Evolutionary conservation across 2,797 vertebrate species (phyloP), one percentile per base, ranked within the genome.

Genomic region (Triplophysa bombifrons): DNA sequence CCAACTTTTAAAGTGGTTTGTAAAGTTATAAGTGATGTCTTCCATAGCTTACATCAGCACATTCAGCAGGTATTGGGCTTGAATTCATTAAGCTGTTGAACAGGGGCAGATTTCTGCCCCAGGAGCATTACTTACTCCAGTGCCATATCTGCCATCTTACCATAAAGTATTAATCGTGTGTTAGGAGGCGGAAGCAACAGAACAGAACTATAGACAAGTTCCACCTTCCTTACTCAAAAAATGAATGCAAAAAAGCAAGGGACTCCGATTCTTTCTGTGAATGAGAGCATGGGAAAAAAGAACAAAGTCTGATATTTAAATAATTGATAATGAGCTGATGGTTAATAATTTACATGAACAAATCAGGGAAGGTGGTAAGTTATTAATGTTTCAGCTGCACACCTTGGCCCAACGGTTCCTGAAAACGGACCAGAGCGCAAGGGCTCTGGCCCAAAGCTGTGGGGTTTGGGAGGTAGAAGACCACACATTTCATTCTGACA

Each of bases 261-360:
- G 25, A 10, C 53, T 17, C 13, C 2, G 8, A 10, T 0, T 76
- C 30, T 85, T 80, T 73, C 44, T 58, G 64, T 44, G 69, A 78
- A 83, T 64, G 69, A 73, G 72, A 56, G 34, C 25, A 74, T 64
- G 53, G 68, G 22, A 83, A 83, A 71, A 78, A 75, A 78, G 63
- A 79, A 78, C 84, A 82, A 87, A 86, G 85, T 89, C 83, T 73
- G 50, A 84, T 50, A 82, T 88, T 90, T 93, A 81, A 93, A 94
- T 93, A 91, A 92, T 92, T 93, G 76, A 92, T 93, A 91, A 91
- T 90, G 86, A 91, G 88, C 88, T 91, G 82, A 88, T n/a, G 78
- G 86, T 93, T 84, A 94, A 93, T 93, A 92, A 94, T 94, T 93
- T 85, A 94, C 88, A 82, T 81, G 76, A 89, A 93, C 92, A 93